Evolutionary conservation across 2,113 vertebrate species (phyloP).

Genomic region (Prionailurus viverrinus): DNA sequence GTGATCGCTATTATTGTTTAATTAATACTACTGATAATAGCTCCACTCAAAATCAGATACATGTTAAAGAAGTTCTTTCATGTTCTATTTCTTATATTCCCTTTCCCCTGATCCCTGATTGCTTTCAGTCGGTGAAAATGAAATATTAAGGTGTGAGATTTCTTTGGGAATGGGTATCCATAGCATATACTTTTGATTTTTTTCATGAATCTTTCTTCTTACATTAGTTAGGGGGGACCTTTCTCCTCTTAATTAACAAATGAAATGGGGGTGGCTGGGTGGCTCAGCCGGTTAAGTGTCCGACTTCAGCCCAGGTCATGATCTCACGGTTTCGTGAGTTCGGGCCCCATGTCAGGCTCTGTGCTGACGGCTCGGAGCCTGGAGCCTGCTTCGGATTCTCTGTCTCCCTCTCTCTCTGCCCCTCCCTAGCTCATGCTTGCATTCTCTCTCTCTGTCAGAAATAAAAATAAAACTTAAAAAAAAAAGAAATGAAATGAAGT

Average conservation of each 20-base stretch:
- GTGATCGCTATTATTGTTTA: neutral
- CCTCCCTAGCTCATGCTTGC: no score
- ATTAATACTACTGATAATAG: constrained; percentile 13
- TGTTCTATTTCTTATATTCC: neutral
- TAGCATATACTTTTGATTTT: neutral
- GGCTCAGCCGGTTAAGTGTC: no score
- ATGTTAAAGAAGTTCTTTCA: constrained; percentile 24
- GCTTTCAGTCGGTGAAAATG: constrained; percentile 34
- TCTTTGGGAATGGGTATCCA: neutral
- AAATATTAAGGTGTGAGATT: constrained; percentile 12
- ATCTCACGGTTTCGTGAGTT: no score
- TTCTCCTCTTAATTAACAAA: constrained; percentile 69
- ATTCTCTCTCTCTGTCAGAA: no score
- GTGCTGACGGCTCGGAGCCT: no score
- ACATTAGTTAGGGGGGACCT: constrained; percentile 38
- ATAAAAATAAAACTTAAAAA: no score
- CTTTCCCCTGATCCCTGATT: neutral
- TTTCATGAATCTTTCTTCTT: constrained; percentile 53
- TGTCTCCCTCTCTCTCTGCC: no score
- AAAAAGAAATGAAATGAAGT: constrained; percentile 68
- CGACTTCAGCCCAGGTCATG: no score
- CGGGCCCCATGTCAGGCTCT: no score
- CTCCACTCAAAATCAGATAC: neutral
- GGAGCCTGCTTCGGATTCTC: no score
- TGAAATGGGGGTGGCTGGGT: constrained; percentile 46